Evolutionary conservation across 2,888 invertebrate species (phyloP), one percentile per base, ranked within the genome.

Genomic region (Leucoptera coffeella): DNA sequence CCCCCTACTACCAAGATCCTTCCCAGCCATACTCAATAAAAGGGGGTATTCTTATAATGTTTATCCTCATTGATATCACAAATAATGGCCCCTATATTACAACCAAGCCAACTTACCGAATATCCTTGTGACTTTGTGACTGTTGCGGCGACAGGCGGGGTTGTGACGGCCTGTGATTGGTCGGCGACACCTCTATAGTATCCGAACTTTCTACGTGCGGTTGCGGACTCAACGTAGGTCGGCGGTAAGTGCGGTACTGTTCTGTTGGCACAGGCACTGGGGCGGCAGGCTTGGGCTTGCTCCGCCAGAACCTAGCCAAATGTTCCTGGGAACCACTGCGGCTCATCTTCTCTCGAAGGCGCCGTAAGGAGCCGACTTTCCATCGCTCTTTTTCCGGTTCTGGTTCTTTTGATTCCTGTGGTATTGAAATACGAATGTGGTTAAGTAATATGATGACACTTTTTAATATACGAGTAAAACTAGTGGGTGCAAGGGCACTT

Each of bases 201-300:
- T n/a, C n/a, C n/a, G n/a, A n/a, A n/a, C n/a, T n/a, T n/a, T n/a
- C n/a, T n/a, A n/a, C n/a, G n/a, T n/a, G n/a, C n/a, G n/a, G n/a
- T n/a, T n/a, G n/a, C 29, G 25, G 33, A 33, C 30, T 35, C 26
- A 20, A 30, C 40, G 76, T 69, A 31, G 75, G 79, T 44, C 81
- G 78, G 39, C 84, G 61, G 45, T 83, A 83, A 42, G 83, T 85
- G 36, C 85, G 74, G 56, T 82, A 85, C 45, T 85, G 84, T 25
- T 84, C 82, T 1, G 87, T 85, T 15, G 85, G 85, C 23, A 85
- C 82, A 0, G 86, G 85, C 29, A 80, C 75, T 10, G 11, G 9
- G 22, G 17, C 5, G 15, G 12, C n/a, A 20, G 12, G 15, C 20
- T 29, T 29, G 12, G 12, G 45, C 82, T 82, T 19, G 82, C 75